A percentile compares a stretch with the other conserved stretches of the same genome.
These are phyloP conservation scores for Drosophila insularis DNA, from an alignment of 1,140 invertebrate species.

Conservation along the genomic window DNA sequence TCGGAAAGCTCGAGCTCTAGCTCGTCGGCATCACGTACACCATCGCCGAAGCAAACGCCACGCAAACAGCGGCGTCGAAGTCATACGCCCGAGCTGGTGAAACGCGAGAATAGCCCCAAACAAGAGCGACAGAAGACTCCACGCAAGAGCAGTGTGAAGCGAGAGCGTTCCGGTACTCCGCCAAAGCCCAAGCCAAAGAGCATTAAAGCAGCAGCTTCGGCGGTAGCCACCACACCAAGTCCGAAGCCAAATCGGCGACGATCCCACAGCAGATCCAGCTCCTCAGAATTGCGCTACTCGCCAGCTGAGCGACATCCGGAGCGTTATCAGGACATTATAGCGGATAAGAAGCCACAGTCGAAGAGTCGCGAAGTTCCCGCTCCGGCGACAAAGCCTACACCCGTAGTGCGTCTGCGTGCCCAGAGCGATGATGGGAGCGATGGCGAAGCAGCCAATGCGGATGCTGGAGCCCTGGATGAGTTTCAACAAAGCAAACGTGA, in stretches of 20 bases:
- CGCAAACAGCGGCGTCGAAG: slow-evolving; percentile 49
- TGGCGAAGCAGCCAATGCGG: slow-evolving; percentile 66
- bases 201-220: slow-evolving; percentile 20
- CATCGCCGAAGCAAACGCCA: slow-evolving; percentile 51
- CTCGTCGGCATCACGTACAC: slow-evolving; percentile 35
- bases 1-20: slow-evolving; percentile 52
- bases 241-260: slow-evolving; percentile 43
- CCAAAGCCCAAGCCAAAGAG: slow-evolving; percentile 38
- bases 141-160: slow-evolving; percentile 30
- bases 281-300: slow-evolving; percentile 85
- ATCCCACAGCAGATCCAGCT: slow-evolving; percentile 55
- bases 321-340: slow-evolving; percentile 85
- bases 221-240: slow-evolving; percentile 43
- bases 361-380: slow-evolving; percentile 26
- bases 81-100: slow-evolving; percentile 40
- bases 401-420: slow-evolving; percentile 86
- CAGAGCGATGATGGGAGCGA: slow-evolving; percentile 85
- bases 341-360: slow-evolving; percentile 71
- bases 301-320: slow-evolving; percentile 86
- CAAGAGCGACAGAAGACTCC: slow-evolving; percentile 29
- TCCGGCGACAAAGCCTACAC: slow-evolving; percentile 75
- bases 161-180: slow-evolving; percentile 44
- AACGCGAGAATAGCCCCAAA: slow-evolving; percentile 47
- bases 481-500: slow-evolving; percentile 83
- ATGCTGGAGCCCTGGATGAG: slow-evolving; percentile 56